A percentile compares a stretch with the other conserved stretches of the same genome.
phyloP scores from a whole-genome alignment of 2,113 vertebrate species.

The Tympanuchus pallidicinctus region DNA sequence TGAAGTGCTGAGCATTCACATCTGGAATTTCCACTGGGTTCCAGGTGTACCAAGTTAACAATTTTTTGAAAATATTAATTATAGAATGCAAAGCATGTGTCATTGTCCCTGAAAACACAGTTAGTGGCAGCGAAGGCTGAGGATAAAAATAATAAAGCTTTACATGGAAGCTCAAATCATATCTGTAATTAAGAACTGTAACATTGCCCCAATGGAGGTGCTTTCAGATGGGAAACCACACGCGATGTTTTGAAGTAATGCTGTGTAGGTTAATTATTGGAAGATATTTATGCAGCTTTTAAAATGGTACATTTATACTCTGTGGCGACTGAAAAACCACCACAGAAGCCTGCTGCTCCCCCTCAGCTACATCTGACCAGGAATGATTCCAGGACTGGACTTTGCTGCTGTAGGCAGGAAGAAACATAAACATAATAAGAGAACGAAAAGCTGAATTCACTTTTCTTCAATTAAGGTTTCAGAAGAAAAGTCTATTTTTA shows the following conservation, averaged over 20 bases:
- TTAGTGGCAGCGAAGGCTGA: background rate
- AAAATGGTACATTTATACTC: background rate
- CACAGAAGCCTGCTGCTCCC: background rate
- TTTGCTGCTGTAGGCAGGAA: background rate
- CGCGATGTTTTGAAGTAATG: background rate
- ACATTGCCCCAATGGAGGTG: background rate
- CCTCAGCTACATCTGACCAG: background rate
- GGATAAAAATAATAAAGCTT: background rate
- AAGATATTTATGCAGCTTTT: background rate
- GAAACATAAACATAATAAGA: background rate
- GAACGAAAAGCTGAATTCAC: background rate
- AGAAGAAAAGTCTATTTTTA: slow-evolving; percentile 26
- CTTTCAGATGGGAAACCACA: background rate
- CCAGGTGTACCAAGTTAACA: background rate
- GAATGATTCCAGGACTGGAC: background rate
- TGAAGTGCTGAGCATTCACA: background rate
- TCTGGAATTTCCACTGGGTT: background rate
- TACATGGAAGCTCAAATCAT: background rate
- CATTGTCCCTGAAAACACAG: background rate
- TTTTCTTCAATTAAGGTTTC: slow-evolving; percentile 16
- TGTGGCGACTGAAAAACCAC: background rate
- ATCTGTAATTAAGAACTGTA: background rate
- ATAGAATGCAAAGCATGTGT: background rate
- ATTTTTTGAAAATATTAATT: background rate
- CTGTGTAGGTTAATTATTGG: background rate